These are phyloP conservation scores for Chrysomela aeneicollis DNA, from an alignment of 2,888 invertebrate species.

Conservation along the genomic window DNA sequence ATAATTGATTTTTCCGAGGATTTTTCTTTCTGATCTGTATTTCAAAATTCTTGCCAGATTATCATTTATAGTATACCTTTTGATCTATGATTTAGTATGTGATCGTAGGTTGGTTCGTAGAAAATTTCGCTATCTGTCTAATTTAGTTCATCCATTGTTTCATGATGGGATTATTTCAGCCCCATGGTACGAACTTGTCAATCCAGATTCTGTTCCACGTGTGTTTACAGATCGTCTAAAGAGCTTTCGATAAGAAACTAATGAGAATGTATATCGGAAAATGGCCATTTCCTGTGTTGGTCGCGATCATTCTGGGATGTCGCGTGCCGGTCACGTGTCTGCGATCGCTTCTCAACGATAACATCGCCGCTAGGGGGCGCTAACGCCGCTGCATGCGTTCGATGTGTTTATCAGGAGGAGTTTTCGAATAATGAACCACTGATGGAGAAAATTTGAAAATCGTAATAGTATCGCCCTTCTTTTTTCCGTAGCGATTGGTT, in stretches of 20 bases:
- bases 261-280: conserved; percentile 49
- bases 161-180: too few relatives aligned
- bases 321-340: conserved; percentile 49
- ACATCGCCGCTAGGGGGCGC: conserved; percentile 44
- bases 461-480: background rate
- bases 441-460: background rate
- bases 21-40: too few relatives aligned
- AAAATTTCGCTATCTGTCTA: too few relatives aligned
- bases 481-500: too few relatives aligned
- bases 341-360: conserved; percentile 50
- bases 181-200: background rate
- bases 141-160: too few relatives aligned
- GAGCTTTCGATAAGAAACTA: conserved; percentile 56
- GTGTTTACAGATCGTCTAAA: conserved; percentile 60
- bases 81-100: too few relatives aligned
- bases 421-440: conserved; percentile 18
- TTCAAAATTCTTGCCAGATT: too few relatives aligned
- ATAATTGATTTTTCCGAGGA: too few relatives aligned
- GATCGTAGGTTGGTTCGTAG: too few relatives aligned
- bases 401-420: conserved; percentile 35
- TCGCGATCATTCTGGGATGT: conserved; percentile 44
- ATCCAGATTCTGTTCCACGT: conserved; percentile 25
- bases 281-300: conserved; percentile 50
- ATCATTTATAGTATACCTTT: too few relatives aligned
- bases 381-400: conserved; percentile 35